Evolutionary conservation across 2,797 vertebrate genomes (phyloP), one percentile per base, ranked within the genome.

Genomic region (Eremophila alpestris): DNA sequence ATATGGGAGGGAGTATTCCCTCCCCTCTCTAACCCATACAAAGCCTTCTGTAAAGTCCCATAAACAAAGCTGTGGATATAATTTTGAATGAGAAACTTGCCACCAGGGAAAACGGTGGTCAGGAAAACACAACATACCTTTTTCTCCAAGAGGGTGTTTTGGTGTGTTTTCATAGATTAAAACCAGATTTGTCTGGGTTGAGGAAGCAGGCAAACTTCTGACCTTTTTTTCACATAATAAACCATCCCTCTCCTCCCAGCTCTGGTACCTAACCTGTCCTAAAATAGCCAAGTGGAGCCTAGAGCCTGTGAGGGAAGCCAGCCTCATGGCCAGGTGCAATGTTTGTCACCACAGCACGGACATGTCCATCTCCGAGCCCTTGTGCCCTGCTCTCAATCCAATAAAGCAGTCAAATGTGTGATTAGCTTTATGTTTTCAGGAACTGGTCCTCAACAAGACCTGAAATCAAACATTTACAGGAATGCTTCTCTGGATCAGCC

Each of bases 171-270:
- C 41, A 15, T 10, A 65, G 71, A 93, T 94, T 92, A 85, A 93
- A 96, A 92, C 13, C 87, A 96, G 92, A 89, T 90, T 95, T 92
- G 49, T 34, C 56, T 89, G 41, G 54, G 87, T 96, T 58, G 38
- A 95, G 75, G n/a, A 54, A 83, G 62, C 46, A 92, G 90, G 78
- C 78, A 96, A 94, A 94, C 81, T 93, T 83, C 78, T 94, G 94
- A 97, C 87, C 91, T 84, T 94, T 89, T 89, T 84, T 94, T 70
- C 74, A 64, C 64, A 13, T 64, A 79, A 92, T 84, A 90, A 89
- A 40, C 71, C 38, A 69, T 9, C 7, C 22, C 21, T 13, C 16
- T 23, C 9, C 0, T 0, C 46, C 58, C 26, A 54, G 30, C 24
- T 19, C 52, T 4, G 3, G 51, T 79, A 74, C 67, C 63, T 67